Conservation (phyloP, 2,113 vertebrate genomes). For the Alligator sinensis region DNA sequence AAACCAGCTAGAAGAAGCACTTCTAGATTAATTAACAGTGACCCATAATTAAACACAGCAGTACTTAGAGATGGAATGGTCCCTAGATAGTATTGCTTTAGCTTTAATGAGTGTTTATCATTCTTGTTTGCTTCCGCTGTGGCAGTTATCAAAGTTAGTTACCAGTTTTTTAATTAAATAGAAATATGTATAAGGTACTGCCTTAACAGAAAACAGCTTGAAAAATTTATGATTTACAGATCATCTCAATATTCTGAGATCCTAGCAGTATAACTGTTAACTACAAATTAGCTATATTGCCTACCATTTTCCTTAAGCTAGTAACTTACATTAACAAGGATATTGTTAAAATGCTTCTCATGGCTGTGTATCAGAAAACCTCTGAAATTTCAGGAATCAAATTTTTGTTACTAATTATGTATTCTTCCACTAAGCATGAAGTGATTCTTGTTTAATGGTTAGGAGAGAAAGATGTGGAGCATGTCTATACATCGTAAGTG, state of each 20-base stretch:
- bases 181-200: constrained; percentile 10
- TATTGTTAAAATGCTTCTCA: not conserved
- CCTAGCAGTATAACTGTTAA: not conserved
- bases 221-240: constrained; percentile 32
- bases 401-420: not conserved
- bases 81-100: constrained; percentile 55
- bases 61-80: constrained; percentile 59
- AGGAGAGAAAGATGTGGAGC: not conserved
- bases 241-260: not conserved
- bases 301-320: not conserved
- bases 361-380: not conserved
- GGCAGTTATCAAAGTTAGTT: constrained; percentile 50
- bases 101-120: constrained; percentile 69
- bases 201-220: constrained; percentile 28
- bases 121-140: constrained; percentile 49
- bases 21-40: constrained; percentile 74
- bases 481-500: too few species aligned
- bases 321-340: not conserved
- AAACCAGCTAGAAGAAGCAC: constrained; percentile 52
- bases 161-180: constrained; percentile 63
- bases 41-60: constrained; percentile 73
- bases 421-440: not conserved
- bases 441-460: not conserved
- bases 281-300: not conserved
- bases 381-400: not conserved